A percentile compares a stretch with the other conserved stretches of the same genome.
phyloP scores from a whole-genome alignment of 2,888 invertebrate species.

The Aplocera efformata region DNA sequence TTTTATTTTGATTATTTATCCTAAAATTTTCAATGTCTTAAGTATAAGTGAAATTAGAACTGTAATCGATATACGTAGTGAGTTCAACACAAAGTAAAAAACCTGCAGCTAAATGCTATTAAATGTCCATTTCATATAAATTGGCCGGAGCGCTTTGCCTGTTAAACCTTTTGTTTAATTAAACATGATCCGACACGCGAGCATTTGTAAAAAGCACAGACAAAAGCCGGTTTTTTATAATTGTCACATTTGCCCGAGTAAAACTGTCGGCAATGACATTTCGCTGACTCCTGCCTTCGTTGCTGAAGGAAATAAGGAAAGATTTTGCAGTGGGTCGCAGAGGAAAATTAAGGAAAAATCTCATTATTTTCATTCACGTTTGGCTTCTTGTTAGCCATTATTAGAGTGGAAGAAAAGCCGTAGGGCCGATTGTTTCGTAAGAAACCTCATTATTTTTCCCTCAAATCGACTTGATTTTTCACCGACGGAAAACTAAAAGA shows the following conservation, averaged over 20 bases:
- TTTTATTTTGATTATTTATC: too few relatives aligned
- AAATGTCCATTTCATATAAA: not conserved
- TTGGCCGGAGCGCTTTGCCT: not conserved
- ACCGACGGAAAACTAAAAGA: conserved; percentile 15
- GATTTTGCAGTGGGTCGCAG: conserved; percentile 30
- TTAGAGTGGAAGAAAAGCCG: conserved; percentile 35
- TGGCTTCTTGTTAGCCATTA: conserved; percentile 40
- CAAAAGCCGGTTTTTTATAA: conserved; percentile 20
- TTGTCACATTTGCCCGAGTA: conserved; percentile 23
- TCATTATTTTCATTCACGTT: conserved; percentile 40
- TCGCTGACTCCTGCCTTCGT: conserved; percentile 23
- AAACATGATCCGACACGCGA: conserved; percentile 16
- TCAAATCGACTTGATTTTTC: conserved; percentile 15
- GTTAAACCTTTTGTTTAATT: conserved; percentile 8
- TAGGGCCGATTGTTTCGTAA: conserved; percentile 35
- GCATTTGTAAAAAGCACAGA: conserved; percentile 10
- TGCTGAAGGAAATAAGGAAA: conserved; percentile 29
- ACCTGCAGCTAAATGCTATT: not conserved
- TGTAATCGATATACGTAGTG: too few relatives aligned
- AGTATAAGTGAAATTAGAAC: too few relatives aligned
- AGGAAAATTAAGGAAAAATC: conserved; percentile 38
- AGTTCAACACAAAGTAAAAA: too few relatives aligned
- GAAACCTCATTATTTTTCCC: conserved; percentile 29
- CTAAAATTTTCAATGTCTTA: too few relatives aligned
- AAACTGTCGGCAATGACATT: conserved; percentile 28